Evolutionary conservation across 2,888 invertebrate genomes (phyloP).

Genomic region (Lepidochrysops patricia): DNA sequence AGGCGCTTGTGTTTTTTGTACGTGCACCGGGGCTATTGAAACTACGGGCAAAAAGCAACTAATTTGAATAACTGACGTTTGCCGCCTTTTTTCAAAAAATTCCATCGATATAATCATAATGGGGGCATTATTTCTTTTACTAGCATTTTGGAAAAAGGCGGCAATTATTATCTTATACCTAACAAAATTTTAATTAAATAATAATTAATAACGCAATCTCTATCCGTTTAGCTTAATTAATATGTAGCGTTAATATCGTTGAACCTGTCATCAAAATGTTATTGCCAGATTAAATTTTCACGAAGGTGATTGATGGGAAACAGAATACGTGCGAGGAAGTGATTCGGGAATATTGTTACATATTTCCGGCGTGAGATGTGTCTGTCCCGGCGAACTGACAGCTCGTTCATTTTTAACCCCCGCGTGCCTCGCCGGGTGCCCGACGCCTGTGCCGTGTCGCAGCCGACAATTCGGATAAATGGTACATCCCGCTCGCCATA

Average conservation of each 20-base stretch:
- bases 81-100: too few relatives aligned
- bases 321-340: conserved; percentile 1
- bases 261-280: background rate
- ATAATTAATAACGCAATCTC: background rate
- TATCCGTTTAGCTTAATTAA: background rate
- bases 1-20: too few relatives aligned
- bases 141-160: too few relatives aligned
- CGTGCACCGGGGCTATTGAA: too few relatives aligned
- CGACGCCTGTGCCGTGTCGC: conserved; percentile 33
- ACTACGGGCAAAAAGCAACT: too few relatives aligned
- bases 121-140: too few relatives aligned
- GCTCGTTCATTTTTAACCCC: conserved; percentile 61
- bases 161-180: too few relatives aligned
- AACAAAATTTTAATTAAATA: background rate
- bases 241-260: background rate
- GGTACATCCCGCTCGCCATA: conserved; percentile 53
- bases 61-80: too few relatives aligned
- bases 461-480: conserved; percentile 68
- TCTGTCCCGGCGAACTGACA: conserved; percentile 39
- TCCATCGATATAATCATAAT: too few relatives aligned
- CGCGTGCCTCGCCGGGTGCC: conserved; percentile 22
- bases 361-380: background rate
- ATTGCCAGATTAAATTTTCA: background rate
- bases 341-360: conserved; percentile 6
- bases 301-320: conserved; percentile 1